These are phyloP conservation scores for Dicroscelio sp. DNA, from an alignment of 2,888 invertebrate species.

Conservation along the genomic window DNA sequence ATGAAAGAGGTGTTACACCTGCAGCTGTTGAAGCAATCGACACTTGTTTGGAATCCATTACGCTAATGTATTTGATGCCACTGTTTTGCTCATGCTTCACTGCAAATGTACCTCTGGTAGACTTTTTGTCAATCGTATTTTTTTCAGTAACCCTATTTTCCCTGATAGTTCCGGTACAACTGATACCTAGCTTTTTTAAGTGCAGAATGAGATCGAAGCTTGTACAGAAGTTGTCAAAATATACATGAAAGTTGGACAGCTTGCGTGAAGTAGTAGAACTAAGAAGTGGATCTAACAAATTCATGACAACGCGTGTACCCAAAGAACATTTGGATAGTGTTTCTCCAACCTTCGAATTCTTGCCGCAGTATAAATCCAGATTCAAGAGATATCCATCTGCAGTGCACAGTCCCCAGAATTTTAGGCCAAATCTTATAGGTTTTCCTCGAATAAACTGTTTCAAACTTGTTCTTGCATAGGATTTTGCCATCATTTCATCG, in stretches of 20 bases:
- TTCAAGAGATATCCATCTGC: slow-evolving; percentile 72
- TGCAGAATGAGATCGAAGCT: slow-evolving; percentile 74
- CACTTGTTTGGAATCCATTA: slow-evolving; percentile 80
- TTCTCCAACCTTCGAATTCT: slow-evolving; percentile 59
- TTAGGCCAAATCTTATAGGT: slow-evolving; percentile 78
- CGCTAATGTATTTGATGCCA: slow-evolving; percentile 78
- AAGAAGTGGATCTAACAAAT: slow-evolving; percentile 72
- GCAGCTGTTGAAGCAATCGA: slow-evolving; percentile 80
- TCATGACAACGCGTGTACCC: slow-evolving; percentile 78
- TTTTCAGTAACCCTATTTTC: slow-evolving; percentile 70
- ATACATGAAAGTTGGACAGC: slow-evolving; percentile 66
- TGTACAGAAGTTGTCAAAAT: slow-evolving; percentile 78
- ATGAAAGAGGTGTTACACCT: slow-evolving; percentile 76
- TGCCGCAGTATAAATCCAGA: slow-evolving; percentile 78
- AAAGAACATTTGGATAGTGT: slow-evolving; percentile 73
- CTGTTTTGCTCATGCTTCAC: slow-evolving; percentile 80
- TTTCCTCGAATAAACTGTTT: slow-evolving; percentile 81
- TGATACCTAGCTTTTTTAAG: slow-evolving; percentile 75
- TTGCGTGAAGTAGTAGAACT: slow-evolving; percentile 41
- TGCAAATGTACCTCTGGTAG: slow-evolving; percentile 67
- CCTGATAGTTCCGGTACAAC: slow-evolving; percentile 66
- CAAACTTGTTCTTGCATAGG: slow-evolving; percentile 63
- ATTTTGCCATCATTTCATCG: slow-evolving; percentile 80
- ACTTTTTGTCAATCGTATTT: slow-evolving; percentile 75
- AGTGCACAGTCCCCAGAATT: slow-evolving; percentile 75